Evolutionary conservation across 2,113 vertebrate species (phyloP).

Genomic region (Apteryx mantelli): DNA sequence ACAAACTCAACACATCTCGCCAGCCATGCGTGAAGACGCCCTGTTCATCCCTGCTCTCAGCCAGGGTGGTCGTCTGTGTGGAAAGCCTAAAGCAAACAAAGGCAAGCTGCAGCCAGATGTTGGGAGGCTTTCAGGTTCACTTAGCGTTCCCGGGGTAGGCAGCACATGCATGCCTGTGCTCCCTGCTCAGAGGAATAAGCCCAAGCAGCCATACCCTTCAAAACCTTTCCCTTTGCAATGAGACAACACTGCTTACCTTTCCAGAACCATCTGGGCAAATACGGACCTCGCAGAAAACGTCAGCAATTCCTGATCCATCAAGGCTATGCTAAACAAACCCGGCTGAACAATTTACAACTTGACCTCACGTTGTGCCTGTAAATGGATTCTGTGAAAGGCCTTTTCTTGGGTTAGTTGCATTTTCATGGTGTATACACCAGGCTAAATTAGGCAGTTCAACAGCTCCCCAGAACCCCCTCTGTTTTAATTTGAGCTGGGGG

Average conservation of each 20-base stretch:
- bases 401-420: neutral
- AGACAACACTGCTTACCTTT: neutral
- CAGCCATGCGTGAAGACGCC: conserved; percentile 14
- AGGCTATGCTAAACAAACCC: neutral
- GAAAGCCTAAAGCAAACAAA: conserved; percentile 79
- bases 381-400: neutral
- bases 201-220: neutral
- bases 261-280: neutral
- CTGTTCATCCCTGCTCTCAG: conserved; percentile 53
- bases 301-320: neutral
- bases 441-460: conserved; percentile 18
- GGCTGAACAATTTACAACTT: neutral
- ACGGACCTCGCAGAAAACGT: neutral
- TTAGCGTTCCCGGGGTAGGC: conserved; percentile 57
- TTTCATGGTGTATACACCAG: neutral
- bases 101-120: conserved; percentile 79
- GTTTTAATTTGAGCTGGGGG: neutral
- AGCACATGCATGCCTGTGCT: neutral
- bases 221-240: neutral
- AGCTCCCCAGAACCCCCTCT: neutral
- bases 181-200: neutral
- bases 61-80: conserved; percentile 78
- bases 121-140: conserved; percentile 77
- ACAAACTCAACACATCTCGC: neutral
- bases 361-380: conserved; percentile 17